Percentiles rank a stretch among this genome's conserved stretches.
phyloP scores from a whole-genome alignment of 2,888 invertebrate species.

The Holacanthella duospinosa region DNA sequence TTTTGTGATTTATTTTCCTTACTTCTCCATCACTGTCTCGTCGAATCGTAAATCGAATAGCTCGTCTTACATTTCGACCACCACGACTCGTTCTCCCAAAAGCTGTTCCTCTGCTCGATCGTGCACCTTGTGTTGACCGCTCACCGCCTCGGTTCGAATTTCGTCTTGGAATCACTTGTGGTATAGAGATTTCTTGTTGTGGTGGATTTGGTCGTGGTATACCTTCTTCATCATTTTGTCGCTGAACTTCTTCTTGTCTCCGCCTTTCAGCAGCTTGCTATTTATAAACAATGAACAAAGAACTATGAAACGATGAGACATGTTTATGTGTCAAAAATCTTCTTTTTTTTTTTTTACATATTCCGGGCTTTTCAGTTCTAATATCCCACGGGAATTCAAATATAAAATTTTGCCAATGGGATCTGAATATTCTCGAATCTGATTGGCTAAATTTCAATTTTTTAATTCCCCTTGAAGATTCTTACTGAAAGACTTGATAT shows the following conservation, averaged over 20 bases:
- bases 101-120: background rate
- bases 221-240: constrained; percentile 23
- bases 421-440: too few relatives aligned
- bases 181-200: constrained; percentile 33
- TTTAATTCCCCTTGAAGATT: too few relatives aligned
- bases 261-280: constrained; percentile 8
- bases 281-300: background rate
- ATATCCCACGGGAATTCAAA: too few relatives aligned
- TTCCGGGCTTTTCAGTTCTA: too few relatives aligned
- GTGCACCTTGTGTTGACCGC: background rate
- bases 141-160: background rate
- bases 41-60: background rate
- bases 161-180: constrained; percentile 25
- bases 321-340: too few relatives aligned
- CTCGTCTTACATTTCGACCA: background rate
- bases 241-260: constrained; percentile 1
- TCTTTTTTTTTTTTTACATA: too few relatives aligned
- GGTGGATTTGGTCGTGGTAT: constrained; percentile 37
- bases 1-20: background rate
- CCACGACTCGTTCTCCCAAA: background rate
- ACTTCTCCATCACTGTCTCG: background rate
- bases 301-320: too few relatives aligned
- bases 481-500: background rate
- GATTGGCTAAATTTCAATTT: too few relatives aligned
- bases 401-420: too few relatives aligned